Evolutionary conservation across 2,888 invertebrate genomes (phyloP).

Genomic region (Clistopyga incitator): DNA sequence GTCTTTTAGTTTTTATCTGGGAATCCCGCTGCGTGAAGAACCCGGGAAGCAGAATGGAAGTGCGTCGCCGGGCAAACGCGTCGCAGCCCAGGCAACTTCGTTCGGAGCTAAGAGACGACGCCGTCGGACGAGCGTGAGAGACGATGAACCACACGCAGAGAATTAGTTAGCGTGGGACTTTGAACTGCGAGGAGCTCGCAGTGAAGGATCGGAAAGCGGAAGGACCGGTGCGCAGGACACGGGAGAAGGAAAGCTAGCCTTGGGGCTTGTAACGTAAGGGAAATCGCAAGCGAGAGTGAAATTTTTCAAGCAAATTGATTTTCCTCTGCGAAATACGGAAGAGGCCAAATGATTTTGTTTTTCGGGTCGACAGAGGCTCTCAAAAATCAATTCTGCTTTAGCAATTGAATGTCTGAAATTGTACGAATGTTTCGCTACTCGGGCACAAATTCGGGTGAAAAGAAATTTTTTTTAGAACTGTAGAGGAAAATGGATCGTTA

Average conservation of each 20-base stretch:
- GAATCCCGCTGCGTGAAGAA: not conserved
- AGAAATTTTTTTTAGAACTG: too few species aligned
- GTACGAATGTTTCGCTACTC: not conserved
- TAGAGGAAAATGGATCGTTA: not conserved
- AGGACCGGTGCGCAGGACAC: not conserved
- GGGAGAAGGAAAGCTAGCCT: not conserved
- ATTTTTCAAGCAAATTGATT: not conserved
- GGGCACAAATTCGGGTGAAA: not conserved
- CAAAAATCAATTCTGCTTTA: not conserved
- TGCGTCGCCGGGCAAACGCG: not conserved
- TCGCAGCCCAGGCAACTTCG: slow-evolving; percentile 7
- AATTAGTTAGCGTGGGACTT: slow-evolving; percentile 62
- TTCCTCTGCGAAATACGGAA: not conserved
- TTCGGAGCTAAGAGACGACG: not conserved
- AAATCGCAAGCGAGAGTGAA: not conserved
- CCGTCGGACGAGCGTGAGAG: slow-evolving; percentile 40
- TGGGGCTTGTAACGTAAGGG: not conserved
- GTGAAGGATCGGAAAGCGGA: slow-evolving; percentile 22
- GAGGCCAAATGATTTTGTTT: not conserved
- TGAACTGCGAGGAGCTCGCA: slow-evolving; percentile 45
- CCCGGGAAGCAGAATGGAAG: slow-evolving; percentile 38
- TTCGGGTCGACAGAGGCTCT: not conserved
- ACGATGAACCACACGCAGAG: slow-evolving; percentile 45
- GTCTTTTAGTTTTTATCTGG: not conserved
- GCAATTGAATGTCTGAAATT: not conserved